Evolutionary conservation across 2,888 invertebrate genomes (phyloP).

Genomic region (Carpatolechia fugitivella): DNA sequence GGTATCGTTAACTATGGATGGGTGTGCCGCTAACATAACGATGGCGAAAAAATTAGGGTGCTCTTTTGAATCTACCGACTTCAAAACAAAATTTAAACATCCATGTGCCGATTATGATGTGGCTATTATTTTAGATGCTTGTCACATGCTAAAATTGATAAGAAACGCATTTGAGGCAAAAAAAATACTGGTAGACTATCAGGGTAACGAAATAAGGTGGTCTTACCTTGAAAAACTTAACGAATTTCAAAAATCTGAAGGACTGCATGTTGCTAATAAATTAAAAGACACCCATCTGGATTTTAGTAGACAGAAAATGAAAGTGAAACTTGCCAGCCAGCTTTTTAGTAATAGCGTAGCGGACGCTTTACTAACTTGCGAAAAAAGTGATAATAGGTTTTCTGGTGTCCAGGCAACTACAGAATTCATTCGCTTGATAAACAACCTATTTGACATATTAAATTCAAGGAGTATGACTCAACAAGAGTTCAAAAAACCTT

Average conservation of each 20-base stretch:
- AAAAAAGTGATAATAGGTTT: background rate
- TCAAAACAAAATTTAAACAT: conserved; percentile 10
- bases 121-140: conserved; percentile 13
- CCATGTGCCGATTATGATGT: conserved; percentile 9
- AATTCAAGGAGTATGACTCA: conserved; percentile 8
- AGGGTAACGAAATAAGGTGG: conserved; percentile 8
- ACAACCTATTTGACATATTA: conserved; percentile 18
- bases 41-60: conserved; percentile 19
- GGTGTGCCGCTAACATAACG: conserved; percentile 14
- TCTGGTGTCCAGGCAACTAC: background rate
- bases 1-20: conserved; percentile 23
- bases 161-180: conserved; percentile 17
- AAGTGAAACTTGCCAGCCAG: conserved; percentile 14
- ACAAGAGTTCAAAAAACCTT: conserved; percentile 10
- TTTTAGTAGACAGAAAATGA: conserved; percentile 14
- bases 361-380: conserved; percentile 11
- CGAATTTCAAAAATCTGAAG: conserved; percentile 8
- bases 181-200: background rate
- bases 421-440: conserved; percentile 9
- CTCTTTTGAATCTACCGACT: background rate
- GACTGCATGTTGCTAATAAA: conserved; percentile 13
- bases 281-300: conserved; percentile 1
- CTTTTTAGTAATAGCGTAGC: conserved; percentile 16
- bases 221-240: conserved; percentile 4
- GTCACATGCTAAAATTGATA: conserved; percentile 21